Percentiles rank a stretch among this genome's conserved stretches.
phyloP scores from a whole-genome alignment of 2,888 invertebrate species.

The Ganaspis brasiliensis region DNA sequence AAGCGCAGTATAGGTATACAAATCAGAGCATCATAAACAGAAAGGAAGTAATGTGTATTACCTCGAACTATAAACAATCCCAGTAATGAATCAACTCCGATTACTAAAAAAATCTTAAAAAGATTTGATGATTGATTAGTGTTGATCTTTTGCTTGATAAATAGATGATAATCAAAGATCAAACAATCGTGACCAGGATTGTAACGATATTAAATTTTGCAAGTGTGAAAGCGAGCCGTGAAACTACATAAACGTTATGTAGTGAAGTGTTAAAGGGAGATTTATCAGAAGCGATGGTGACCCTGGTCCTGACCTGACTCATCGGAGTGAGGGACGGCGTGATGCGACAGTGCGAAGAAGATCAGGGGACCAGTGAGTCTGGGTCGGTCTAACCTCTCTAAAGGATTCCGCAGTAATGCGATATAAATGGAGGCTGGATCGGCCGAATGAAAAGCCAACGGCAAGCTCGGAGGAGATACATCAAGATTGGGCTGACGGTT shows the following conservation, averaged over 20 bases:
- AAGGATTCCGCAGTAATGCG: constrained; percentile 74
- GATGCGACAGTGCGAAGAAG: constrained; percentile 60
- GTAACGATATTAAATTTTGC: no score
- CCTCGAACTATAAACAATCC: no score
- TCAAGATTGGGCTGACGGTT: constrained; percentile 79
- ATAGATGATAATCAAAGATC: no score
- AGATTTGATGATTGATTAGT: no score
- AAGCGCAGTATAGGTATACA: no score
- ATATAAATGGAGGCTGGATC: constrained; percentile 73
- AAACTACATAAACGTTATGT: background rate
- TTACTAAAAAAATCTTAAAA: no score
- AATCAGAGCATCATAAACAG: no score
- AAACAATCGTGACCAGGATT: no score
- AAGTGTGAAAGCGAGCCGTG: no score
- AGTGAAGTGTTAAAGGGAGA: constrained; percentile 48
- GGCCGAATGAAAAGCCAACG: constrained; percentile 51
- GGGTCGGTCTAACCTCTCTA: constrained; percentile 64
- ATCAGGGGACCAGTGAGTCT: constrained; percentile 66
- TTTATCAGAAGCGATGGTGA: constrained; percentile 61
- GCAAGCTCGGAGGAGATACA: constrained; percentile 72
- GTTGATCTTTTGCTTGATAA: no score
- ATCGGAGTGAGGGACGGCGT: constrained; percentile 58
- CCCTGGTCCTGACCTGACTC: constrained; percentile 70
- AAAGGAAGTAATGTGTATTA: no score
- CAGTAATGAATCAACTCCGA: no score